Conservation (phyloP, 2,888 invertebrate genomes). For the Podabrus alpinus region DNA sequence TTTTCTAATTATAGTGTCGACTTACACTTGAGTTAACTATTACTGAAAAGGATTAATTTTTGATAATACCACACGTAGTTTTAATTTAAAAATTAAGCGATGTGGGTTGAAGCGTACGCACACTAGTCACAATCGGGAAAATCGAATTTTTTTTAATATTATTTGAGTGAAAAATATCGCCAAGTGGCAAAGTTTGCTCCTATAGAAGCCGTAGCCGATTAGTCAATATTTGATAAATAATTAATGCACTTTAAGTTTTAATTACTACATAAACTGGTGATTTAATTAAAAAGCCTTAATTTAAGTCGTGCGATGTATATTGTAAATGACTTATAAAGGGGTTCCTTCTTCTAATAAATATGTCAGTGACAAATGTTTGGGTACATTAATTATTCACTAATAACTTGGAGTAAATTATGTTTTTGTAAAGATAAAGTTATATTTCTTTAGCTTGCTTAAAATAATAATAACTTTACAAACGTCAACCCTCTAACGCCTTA, state of each 20-base stretch:
- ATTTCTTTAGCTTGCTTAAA: neutral
- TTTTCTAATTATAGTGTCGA: neutral
- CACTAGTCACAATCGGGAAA: neutral
- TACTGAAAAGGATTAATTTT: neutral
- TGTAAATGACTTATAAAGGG: neutral
- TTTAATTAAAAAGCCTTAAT: neutral
- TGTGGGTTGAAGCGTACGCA: neutral
- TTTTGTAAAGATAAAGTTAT: neutral
- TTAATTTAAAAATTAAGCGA: neutral
- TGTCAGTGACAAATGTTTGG: slow-evolving; percentile 1
- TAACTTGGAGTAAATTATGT: neutral
- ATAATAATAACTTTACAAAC: neutral
- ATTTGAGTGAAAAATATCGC: neutral
- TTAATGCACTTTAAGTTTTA: neutral
- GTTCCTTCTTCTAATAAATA: slow-evolving; percentile 1
- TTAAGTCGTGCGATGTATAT: neutral
- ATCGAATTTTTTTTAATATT: neutral
- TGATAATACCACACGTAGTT: neutral
- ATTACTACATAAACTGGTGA: neutral
- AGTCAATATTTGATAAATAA: neutral
- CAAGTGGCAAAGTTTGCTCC: neutral
- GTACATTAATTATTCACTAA: slow-evolving; percentile 3
- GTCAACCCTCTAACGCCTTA: neutral
- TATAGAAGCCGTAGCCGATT: neutral
- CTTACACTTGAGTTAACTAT: neutral